Base-by-base conservation (phyloP, 2,113 vertebrate species). In the Montifringilla adamsi region DNA sequence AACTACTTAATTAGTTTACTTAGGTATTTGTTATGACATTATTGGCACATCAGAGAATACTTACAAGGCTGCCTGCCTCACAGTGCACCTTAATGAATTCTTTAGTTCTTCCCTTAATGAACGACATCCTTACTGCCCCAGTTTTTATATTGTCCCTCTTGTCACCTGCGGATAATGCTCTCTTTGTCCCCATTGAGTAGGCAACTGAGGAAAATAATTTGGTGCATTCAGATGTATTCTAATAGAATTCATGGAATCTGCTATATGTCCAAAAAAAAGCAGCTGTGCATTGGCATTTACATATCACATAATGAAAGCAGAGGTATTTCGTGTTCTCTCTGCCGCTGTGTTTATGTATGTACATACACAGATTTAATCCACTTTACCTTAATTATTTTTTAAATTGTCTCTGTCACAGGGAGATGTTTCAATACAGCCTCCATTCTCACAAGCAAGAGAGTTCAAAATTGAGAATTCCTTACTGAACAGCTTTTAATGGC, bases 1-100 rank as follows among this genome's bases (percentile, higher is more conserved):
- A 93, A 41, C 59, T 58, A 35, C 74, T 79, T 68, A 85, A 73
- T 50, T 79, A 37, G 59, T 94, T 93, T 94, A 69, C 46, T 77
- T 72, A 26, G 33, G 17, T 95, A 50, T 94, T 92, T 96, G 81
- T 92, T 91, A 67, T n/a, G 84, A 87, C 37, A 15, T 91, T 95
- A 82, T 60, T 95, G 84, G 69, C 66, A 74, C 66, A 76, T 95
- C 70, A 82, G 81, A 95, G 87, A 91, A 86, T 73, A 31, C 74
- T 77, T 79, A 47, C 10, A 75, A 66, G 72, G 72, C 70, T 90
- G 58, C 50, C 55, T 91, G 75, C 75, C 50, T 93, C 64, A 35
- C 33, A 31, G 75, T 50, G 59, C 43, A 79, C 78, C 75, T 85
- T 95, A 88, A 90, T 79, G 63, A 93, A 88, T 88, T 95, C 90